Conservation (phyloP, 2,113 vertebrate species). For the Junco hyemalis region DNA sequence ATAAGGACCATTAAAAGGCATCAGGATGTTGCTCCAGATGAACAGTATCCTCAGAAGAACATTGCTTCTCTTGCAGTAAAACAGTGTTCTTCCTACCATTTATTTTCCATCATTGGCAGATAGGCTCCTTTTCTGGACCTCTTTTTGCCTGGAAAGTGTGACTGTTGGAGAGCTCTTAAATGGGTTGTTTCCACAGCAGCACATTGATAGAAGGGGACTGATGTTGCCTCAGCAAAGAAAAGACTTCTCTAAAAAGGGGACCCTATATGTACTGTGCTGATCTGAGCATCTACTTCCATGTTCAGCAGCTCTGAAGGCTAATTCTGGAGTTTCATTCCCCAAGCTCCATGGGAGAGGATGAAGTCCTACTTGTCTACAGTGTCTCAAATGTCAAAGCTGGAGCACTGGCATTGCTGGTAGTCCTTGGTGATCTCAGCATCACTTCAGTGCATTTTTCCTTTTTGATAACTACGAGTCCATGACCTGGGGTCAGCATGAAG, state of each 20-base stretch:
- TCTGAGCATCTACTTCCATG: rapidly evolving
- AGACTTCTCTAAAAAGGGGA: rapidly evolving
- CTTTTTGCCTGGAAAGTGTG: background rate
- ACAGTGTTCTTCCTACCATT: background rate
- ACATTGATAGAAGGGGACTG: background rate
- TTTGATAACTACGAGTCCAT: background rate
- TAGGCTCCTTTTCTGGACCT: background rate
- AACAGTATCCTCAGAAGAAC: background rate
- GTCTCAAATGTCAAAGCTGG: background rate
- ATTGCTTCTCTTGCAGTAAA: background rate
- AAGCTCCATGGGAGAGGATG: background rate
- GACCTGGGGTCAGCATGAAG: background rate
- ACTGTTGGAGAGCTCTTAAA: background rate
- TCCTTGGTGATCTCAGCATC: background rate
- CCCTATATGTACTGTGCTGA: background rate
- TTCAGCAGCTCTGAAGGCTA: background rate
- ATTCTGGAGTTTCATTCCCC: background rate
- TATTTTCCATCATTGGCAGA: background rate
- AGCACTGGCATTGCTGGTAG: background rate
- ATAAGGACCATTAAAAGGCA: background rate
- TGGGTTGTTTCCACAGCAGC: background rate
- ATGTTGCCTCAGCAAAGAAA: background rate
- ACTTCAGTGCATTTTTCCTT: background rate
- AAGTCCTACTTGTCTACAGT: background rate
- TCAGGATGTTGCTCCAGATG: background rate